phyloP scores from a whole-genome alignment of 2,888 invertebrate species.

The Smittia aterrima region DNA sequence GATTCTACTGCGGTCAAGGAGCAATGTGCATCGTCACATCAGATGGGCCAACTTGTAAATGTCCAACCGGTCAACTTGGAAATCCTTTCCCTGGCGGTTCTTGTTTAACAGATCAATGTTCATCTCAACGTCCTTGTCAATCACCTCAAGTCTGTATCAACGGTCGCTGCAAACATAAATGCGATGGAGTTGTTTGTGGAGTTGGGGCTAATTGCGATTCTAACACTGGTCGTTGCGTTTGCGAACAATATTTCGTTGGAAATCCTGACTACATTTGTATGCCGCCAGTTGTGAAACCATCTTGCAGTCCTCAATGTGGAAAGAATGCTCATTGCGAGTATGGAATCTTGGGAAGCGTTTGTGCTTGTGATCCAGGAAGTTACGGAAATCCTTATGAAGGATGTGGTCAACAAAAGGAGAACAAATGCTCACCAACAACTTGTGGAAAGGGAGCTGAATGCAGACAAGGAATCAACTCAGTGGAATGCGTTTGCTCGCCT shows the following conservation, averaged over 20 bases:
- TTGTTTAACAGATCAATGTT: conserved; percentile 80
- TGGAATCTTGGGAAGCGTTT: conserved; percentile 66
- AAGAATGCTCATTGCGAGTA: conserved; percentile 85
- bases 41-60: conserved; percentile 83
- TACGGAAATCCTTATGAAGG: conserved; percentile 85
- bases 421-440: conserved; percentile 67
- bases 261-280: conserved; percentile 86
- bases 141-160: conserved; percentile 79
- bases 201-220: conserved; percentile 84
- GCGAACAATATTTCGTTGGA: conserved; percentile 83
- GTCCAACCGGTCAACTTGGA: conserved; percentile 79
- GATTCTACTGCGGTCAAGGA: conserved; percentile 66
- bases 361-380: conserved; percentile 80
- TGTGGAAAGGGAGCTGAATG: conserved; percentile 82
- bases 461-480: conserved; percentile 67
- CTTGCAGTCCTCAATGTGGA: conserved; percentile 77
- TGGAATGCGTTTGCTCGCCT: conserved; percentile 78
- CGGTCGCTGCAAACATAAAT: conserved; percentile 84
- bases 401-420: conserved; percentile 69
- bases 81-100: conserved; percentile 90
- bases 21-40: conserved; percentile 83
- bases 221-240: conserved; percentile 77
- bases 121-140: conserved; percentile 71
- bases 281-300: conserved; percentile 78
- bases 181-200: conserved; percentile 83